phyloP scores from a whole-genome alignment of 1,140 invertebrate species.

The Tetramorium simillimum region DNA sequence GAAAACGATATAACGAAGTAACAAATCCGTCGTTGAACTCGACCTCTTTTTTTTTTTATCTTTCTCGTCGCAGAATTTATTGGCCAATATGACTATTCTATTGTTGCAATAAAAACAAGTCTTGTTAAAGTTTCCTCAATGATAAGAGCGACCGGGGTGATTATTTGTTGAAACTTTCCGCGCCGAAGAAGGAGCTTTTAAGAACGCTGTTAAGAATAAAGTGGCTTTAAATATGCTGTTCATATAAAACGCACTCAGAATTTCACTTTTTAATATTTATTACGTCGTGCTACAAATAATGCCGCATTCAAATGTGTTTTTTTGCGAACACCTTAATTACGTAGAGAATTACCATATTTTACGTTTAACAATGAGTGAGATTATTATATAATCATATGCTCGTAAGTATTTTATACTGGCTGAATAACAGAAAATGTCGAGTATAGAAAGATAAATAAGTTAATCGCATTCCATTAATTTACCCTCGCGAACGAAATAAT shows the following conservation, averaged over 20 bases:
- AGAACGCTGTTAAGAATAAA: background rate
- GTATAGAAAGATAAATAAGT: background rate
- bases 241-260: background rate
- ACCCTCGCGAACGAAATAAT: background rate
- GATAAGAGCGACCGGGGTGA: background rate
- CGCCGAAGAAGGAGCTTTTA: background rate
- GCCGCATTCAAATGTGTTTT: background rate
- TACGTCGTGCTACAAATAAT: background rate
- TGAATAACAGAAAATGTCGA: background rate
- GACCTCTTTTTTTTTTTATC: background rate
- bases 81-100: background rate
- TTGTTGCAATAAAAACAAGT: background rate
- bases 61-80: background rate
- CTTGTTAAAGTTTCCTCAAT: background rate
- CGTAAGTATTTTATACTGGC: background rate
- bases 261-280: background rate
- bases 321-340: background rate
- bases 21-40: background rate
- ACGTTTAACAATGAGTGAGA: background rate
- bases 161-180: constrained; percentile 5
- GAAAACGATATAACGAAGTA: background rate
- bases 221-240: background rate
- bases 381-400: background rate
- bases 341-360: background rate
- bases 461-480: background rate